Evolutionary conservation across 2,797 vertebrate genomes (phyloP), one percentile per base, ranked within the genome.

Genomic region (Todus mexicanus): DNA sequence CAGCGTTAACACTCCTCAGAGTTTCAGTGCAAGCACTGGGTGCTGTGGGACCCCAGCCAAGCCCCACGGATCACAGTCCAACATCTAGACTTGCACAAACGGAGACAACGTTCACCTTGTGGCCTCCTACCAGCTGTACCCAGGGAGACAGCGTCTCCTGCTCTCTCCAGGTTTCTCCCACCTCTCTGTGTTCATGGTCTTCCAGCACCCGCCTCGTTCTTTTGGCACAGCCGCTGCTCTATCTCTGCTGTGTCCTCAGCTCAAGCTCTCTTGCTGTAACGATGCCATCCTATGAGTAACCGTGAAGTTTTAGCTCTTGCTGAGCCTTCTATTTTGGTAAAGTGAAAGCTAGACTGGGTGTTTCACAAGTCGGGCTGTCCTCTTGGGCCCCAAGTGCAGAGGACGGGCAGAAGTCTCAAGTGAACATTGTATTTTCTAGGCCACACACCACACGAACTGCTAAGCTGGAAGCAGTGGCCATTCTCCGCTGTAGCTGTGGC

Each of bases 71-170:
- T 71, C 72, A 27, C 56, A 47, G 45, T 40, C 42, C 53, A 56
- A 45, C 29, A 19, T 69, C 71, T 69, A n/a, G 63, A 43, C 37
- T 61, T 43, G 57, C 37, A 43, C 71, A 54, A 50, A 81, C 9
- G 48, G 79, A 69, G 51, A 18, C 35, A 37, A 10, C 2, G 0
- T 45, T 53, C 57, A 14, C 38, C n/a, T 48, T 0, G 2, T 40
- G 26, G 66, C 65, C 26, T 64, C 51, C 15, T 38, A 7, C 37
- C 22, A 1, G 0, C 71, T 47, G 22, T 38, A 27, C 70, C 54
- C 3, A 0, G 31, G n/a, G 15, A 33, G 13, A 57, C 12, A 17
- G 25, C 6, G 53, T 42, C 33, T 66, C 43, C 59, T 65, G 29
- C 43, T 53, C 33, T 57, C 43, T 31, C 38, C 48, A 38, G 33